Conservation (phyloP, 2,113 vertebrate species). For the Pangasianodon gigas region DNA sequence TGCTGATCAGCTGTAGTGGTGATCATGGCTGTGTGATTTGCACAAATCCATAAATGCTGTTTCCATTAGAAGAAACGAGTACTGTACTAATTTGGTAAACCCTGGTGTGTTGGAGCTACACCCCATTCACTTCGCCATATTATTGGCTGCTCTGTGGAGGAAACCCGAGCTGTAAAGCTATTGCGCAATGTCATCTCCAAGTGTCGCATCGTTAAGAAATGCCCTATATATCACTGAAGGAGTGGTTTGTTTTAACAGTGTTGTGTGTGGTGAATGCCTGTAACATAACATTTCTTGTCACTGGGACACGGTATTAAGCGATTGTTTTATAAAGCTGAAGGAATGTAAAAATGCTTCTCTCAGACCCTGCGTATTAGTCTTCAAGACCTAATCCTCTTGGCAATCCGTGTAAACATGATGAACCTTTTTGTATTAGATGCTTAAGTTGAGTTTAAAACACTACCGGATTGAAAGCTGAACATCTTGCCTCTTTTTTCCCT, state of each 20-base stretch:
- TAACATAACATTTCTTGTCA: slow-evolving; percentile 60
- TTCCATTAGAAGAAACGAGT: slow-evolving; percentile 2
- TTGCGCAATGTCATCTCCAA: slow-evolving; percentile 55
- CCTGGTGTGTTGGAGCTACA: slow-evolving; percentile 27
- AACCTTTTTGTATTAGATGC: not conserved
- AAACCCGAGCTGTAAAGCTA: slow-evolving; percentile 47
- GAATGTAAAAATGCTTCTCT: not conserved
- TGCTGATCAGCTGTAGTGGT: not conserved
- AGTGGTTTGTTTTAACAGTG: slow-evolving; percentile 18
- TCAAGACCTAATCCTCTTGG: not conserved
- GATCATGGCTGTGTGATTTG: not conserved
- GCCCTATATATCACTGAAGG: slow-evolving; percentile 17
- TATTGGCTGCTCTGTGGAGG: slow-evolving; percentile 46
- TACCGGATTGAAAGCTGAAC: slow-evolving; percentile 21
- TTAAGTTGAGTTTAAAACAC: not conserved
- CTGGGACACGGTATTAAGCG: not conserved
- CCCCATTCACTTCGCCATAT: slow-evolving; percentile 38
- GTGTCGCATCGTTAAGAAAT: slow-evolving; percentile 55
- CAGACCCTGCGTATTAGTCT: not conserved
- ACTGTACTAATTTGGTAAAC: slow-evolving; percentile 5
- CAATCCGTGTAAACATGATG: not conserved
- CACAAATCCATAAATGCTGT: not conserved
- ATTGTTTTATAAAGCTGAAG: not conserved
- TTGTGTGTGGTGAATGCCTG: slow-evolving; percentile 53
- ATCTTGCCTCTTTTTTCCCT: slow-evolving; percentile 63